These are phyloP conservation scores for Sphenopsis melanotis DNA, from an alignment of 2,797 vertebrate species.

Conservation along the genomic window DNA sequence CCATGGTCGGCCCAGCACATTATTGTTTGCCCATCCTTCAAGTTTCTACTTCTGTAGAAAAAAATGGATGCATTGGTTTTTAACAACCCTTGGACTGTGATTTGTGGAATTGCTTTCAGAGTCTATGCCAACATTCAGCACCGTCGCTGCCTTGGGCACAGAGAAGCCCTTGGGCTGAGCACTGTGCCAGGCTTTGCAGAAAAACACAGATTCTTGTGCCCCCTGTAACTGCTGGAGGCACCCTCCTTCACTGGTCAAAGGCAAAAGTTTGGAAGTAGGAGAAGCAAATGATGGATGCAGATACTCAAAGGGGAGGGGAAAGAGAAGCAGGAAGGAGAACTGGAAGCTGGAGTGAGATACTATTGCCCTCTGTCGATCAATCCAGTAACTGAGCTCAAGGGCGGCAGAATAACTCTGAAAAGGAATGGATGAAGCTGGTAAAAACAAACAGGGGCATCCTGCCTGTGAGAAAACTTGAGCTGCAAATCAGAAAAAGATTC, in stretches of 20 bases:
- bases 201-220: background rate
- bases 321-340: background rate
- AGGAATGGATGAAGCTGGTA: background rate
- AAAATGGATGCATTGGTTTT: background rate
- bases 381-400: background rate
- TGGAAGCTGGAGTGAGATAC: background rate
- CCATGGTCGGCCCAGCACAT: background rate
- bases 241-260: background rate
- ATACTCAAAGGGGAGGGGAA: background rate
- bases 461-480: background rate
- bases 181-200: background rate
- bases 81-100: background rate
- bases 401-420: background rate
- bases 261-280: background rate
- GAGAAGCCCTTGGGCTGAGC: background rate
- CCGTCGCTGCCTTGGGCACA: rapidly evolving
- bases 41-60: background rate
- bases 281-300: background rate
- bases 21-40: background rate
- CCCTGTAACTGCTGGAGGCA: background rate
- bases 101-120: background rate
- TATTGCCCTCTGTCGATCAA: background rate
- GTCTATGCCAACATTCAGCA: rapidly evolving
- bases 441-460: background rate
- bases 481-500: background rate